phyloP scores from a whole-genome alignment of 2,888 invertebrate species.

The Eupithecia inturbata region DNA sequence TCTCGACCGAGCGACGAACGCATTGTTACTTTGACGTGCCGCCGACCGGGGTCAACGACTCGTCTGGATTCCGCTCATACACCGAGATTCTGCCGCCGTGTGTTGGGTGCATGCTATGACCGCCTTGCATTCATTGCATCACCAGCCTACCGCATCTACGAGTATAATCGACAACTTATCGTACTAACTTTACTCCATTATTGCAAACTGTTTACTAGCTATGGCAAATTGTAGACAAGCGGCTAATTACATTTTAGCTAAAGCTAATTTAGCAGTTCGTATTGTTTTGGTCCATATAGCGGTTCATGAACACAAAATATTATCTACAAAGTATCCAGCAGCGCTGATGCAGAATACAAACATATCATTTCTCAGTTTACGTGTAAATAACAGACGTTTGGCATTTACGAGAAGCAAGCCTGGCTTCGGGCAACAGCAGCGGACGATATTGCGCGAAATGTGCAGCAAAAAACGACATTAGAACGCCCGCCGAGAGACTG shows the following conservation, averaged over 20 bases:
- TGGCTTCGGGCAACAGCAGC: constrained; percentile 46
- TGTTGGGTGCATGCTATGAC: constrained; percentile 39
- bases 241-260: neutral
- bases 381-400: constrained; percentile 38
- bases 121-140: constrained; percentile 37
- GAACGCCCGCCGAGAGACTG: constrained; percentile 54
- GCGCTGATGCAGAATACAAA: constrained; percentile 18
- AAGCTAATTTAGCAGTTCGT: neutral
- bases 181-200: neutral
- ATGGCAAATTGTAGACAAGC: neutral
- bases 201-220: neutral
- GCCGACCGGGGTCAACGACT: constrained; percentile 78
- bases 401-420: constrained; percentile 43
- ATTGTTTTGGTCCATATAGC: neutral
- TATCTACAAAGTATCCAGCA: constrained; percentile 4
- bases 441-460: constrained; percentile 43
- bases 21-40: constrained; percentile 81
- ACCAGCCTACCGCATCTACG: constrained; percentile 20
- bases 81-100: constrained; percentile 61
- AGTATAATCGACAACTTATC: constrained; percentile 5
- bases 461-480: constrained; percentile 65
- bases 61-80: constrained; percentile 80
- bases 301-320: constrained; percentile 1
- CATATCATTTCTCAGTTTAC: constrained; percentile 26
- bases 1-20: constrained; percentile 62